These are phyloP conservation scores for Meghimatium bilineatum DNA, from an alignment of 2,888 invertebrate species.

Conservation along the genomic window DNA sequence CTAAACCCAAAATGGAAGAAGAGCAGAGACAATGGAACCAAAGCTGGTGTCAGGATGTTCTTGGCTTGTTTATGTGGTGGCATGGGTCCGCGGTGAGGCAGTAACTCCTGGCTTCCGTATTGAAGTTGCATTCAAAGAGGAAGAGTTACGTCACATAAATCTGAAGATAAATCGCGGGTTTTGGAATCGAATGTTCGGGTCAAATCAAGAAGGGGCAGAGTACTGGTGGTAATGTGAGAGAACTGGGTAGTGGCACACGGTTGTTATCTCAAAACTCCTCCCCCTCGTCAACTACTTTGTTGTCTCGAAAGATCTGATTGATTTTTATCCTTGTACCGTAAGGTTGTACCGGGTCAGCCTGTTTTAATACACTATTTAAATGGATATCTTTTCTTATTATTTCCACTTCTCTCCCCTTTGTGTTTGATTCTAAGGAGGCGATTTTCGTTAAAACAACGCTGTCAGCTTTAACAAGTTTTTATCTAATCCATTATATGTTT, in stretches of 20 bases:
- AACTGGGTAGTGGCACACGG: background rate
- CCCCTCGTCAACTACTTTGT: background rate
- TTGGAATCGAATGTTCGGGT: conserved; percentile 19
- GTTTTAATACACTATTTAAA: too few relatives aligned
- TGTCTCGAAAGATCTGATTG: too few relatives aligned
- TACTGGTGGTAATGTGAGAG: conserved; percentile 18
- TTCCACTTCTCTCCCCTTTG: too few relatives aligned
- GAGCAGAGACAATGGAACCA: conserved; percentile 15
- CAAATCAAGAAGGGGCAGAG: conserved; percentile 14
- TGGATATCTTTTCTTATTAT: too few relatives aligned
- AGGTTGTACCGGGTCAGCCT: background rate
- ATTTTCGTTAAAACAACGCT: too few relatives aligned
- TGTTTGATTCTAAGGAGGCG: too few relatives aligned
- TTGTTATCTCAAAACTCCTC: background rate
- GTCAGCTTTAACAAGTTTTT: too few relatives aligned
- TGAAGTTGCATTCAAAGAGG: conserved; percentile 42
- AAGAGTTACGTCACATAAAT: conserved; percentile 47
- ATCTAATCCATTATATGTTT: too few relatives aligned
- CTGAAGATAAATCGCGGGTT: conserved; percentile 4
- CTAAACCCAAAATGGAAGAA: background rate
- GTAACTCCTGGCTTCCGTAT: conserved; percentile 40
- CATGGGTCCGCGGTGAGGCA: conserved; percentile 23
- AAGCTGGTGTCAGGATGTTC: conserved; percentile 10
- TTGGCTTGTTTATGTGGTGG: conserved; percentile 32
- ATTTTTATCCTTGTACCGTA: too few relatives aligned